Conservation (phyloP, 2,113 vertebrate species). For the Ascaphus truei region DNA sequence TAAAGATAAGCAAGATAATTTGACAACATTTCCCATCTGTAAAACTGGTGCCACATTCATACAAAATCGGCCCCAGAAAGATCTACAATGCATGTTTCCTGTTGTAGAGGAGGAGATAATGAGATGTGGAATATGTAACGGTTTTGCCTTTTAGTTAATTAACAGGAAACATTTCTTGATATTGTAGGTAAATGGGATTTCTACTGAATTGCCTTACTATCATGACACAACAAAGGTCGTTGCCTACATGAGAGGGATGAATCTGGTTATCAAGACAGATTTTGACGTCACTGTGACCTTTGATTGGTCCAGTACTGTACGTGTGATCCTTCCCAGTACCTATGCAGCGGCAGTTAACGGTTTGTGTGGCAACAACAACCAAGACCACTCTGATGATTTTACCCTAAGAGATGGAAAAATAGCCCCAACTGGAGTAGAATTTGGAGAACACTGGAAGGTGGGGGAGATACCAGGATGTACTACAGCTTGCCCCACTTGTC, state of each 20-base stretch:
- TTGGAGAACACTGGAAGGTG: constrained; percentile 64
- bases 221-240: constrained; percentile 16
- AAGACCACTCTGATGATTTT: constrained; percentile 36
- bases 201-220: constrained; percentile 40
- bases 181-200: constrained; percentile 29
- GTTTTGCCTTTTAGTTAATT: too few species aligned
- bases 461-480: constrained; percentile 55
- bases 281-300: constrained; percentile 47
- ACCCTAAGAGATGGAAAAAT: constrained; percentile 20
- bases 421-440: neutral
- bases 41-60: too few species aligned
- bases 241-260: constrained; percentile 12
- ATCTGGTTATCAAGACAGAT: constrained; percentile 44
- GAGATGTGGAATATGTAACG: too few species aligned
- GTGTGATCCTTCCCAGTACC: constrained; percentile 47
- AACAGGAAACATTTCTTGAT: neutral
- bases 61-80: too few species aligned
- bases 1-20: too few species aligned
- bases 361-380: constrained; percentile 60
- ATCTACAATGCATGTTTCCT: too few species aligned
- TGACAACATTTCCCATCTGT: too few species aligned
- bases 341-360: constrained; percentile 43
- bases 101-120: too few species aligned
- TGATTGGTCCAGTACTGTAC: constrained; percentile 53
- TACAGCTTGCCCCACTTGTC: neutral